Percentiles rank a stretch among this genome's conserved stretches.
Conservation (phyloP, 2,888 invertebrate species). For the Pollenia amentaria region DNA sequence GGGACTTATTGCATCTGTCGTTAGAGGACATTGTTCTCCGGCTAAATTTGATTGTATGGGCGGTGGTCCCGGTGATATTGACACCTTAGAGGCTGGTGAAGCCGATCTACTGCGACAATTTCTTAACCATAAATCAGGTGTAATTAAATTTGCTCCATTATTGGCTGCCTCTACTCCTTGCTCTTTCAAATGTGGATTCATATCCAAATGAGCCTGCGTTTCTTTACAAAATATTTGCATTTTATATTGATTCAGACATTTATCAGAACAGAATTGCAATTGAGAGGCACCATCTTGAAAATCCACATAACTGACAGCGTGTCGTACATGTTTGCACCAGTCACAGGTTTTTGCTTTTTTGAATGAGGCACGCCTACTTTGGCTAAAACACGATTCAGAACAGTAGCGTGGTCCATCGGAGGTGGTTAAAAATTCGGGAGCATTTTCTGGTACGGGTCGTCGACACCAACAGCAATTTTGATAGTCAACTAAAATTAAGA, state of each 20-base stretch:
- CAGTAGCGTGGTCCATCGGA: slow-evolving; percentile 87
- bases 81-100: slow-evolving; percentile 86
- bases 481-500: slow-evolving; percentile 84
- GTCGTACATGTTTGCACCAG: slow-evolving; percentile 96
- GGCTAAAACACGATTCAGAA: slow-evolving; percentile 95
- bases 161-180: slow-evolving; percentile 81
- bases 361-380: slow-evolving; percentile 94
- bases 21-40: slow-evolving; percentile 17
- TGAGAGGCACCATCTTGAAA: slow-evolving; percentile 96
- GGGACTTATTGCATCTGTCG: slow-evolving; percentile 40
- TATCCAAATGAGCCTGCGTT: slow-evolving; percentile 95
- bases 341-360: slow-evolving; percentile 96
- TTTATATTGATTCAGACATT: slow-evolving; percentile 97
- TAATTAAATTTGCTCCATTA: slow-evolving; percentile 87
- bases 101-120: slow-evolving; percentile 90
- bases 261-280: slow-evolving; percentile 95
- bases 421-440: slow-evolving; percentile 85
- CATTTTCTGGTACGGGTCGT: slow-evolving; percentile 87
- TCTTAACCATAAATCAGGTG: slow-evolving; percentile 95
- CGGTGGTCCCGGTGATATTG: slow-evolving; percentile 86
- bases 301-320: slow-evolving; percentile 96
- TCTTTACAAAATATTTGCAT: slow-evolving; percentile 98
- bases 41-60: slow-evolving; percentile 34
- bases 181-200: slow-evolving; percentile 90
- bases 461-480: slow-evolving; percentile 92